Evolutionary conservation across 2,113 vertebrate species (phyloP).

Genomic region (Equus quagga): DNA sequence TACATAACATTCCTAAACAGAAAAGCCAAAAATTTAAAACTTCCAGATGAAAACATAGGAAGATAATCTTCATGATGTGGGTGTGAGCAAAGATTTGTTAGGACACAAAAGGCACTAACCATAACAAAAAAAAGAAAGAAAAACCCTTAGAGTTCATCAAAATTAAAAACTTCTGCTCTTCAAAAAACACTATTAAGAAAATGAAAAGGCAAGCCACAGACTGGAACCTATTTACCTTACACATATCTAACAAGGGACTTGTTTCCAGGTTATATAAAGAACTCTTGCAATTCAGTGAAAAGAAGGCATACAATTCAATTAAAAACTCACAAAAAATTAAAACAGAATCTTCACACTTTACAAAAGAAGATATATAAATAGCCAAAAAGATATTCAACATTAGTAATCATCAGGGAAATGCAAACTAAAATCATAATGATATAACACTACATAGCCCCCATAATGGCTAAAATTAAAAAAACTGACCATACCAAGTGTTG

Average conservation of each 20-base stretch:
- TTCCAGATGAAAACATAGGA: background rate
- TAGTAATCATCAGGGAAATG: background rate
- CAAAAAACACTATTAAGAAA: background rate
- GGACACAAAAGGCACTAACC: background rate
- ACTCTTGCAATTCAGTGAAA: background rate
- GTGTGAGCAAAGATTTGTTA: background rate
- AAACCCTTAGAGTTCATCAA: background rate
- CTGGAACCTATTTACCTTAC: background rate
- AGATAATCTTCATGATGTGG: background rate
- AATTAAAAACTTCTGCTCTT: constrained; percentile 8
- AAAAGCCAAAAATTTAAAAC: background rate
- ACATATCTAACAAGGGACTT: background rate
- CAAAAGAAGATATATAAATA: constrained; percentile 16
- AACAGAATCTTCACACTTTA: background rate
- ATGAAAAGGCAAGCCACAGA: background rate
- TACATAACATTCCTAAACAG: background rate
- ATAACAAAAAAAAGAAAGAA: background rate
- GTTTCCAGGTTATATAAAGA: background rate
- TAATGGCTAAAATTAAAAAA: background rate
- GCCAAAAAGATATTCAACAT: background rate
- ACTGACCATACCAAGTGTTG: background rate
- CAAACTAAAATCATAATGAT: constrained; percentile 17
- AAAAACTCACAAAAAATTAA: background rate
- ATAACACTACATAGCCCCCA: background rate
- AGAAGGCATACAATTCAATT: constrained; percentile 1